A percentile compares a stretch with the other conserved stretches of the same genome.
phyloP scores from a whole-genome alignment of 2,113 vertebrate species.

The Rhagologus leucostigma region DNA sequence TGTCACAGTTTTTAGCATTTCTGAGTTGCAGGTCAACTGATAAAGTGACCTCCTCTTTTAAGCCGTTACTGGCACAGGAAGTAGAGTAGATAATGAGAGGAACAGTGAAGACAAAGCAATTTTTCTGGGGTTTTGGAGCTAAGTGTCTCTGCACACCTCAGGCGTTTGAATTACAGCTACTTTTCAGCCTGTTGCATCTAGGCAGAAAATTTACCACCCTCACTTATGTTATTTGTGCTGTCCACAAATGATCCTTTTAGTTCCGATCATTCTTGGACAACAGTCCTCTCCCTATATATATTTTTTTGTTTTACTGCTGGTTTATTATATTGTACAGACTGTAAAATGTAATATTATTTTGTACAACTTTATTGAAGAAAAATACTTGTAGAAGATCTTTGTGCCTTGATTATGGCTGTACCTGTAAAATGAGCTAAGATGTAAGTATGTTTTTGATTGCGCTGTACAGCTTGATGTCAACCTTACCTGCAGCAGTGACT shows the following conservation, averaged over 20 bases:
- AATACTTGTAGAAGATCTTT: conserved; percentile 96
- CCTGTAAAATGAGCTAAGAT: conserved; percentile 96
- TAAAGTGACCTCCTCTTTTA: conserved; percentile 67
- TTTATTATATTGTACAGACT: conserved; percentile 95
- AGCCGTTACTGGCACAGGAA: conserved; percentile 67
- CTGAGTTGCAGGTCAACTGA: conserved; percentile 75
- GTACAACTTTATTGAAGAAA: conserved; percentile 96
- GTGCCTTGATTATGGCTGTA: conserved; percentile 97
- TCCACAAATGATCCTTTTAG: conserved; percentile 79
- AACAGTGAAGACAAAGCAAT: conserved; percentile 66
- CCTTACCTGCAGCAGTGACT: conserved; percentile 84
- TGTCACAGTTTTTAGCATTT: conserved; percentile 78
- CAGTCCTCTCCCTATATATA: conserved; percentile 70
- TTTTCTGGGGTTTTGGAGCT: conserved; percentile 64
- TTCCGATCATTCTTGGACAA: conserved; percentile 72
- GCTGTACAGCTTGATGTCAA: conserved; percentile 93
- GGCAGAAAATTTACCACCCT: conserved; percentile 71
- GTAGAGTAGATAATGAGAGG: conserved; percentile 64
- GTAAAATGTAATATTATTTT: conserved; percentile 98
- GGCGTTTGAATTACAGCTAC: conserved; percentile 76
- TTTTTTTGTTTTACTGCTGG: conserved; percentile 83
- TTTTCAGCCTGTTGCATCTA: conserved; percentile 70
- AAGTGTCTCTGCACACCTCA: conserved; percentile 77
- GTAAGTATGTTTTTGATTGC: conserved; percentile 91
- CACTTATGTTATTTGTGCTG: conserved; percentile 77